Conservation (phyloP, 2,113 vertebrate species). For the Nycticebus coucang region DNA sequence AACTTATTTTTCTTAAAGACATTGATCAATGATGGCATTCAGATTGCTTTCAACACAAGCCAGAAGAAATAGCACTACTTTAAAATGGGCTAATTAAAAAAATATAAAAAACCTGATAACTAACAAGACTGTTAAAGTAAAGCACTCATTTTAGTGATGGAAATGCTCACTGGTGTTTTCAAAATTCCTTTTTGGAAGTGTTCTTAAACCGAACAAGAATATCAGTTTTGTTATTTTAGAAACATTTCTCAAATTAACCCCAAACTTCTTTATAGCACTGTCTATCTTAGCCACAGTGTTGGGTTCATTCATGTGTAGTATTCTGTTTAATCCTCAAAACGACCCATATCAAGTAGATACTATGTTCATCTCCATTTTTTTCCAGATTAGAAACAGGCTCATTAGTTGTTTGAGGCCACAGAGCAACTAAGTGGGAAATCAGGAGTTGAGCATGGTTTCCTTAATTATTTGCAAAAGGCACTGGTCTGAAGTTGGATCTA, state of each 20-base stretch:
- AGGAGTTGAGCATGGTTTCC: neutral
- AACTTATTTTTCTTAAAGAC: slow-evolving; percentile 37
- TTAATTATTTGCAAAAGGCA: slow-evolving; percentile 49
- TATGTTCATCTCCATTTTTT: neutral
- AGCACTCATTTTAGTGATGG: neutral
- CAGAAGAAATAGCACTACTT: neutral
- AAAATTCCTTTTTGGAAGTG: slow-evolving; percentile 31
- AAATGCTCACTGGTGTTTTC: slow-evolving; percentile 10
- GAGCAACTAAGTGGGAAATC: slow-evolving; percentile 1
- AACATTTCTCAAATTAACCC: slow-evolving; percentile 34
- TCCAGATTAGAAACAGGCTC: neutral
- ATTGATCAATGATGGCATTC: slow-evolving; percentile 1
- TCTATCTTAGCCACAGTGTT: neutral
- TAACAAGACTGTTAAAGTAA: neutral
- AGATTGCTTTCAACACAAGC: slow-evolving; percentile 29
- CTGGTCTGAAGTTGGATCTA: slow-evolving; percentile 28
- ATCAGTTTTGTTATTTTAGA: slow-evolving; percentile 28
- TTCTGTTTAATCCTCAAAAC: slow-evolving; percentile 34
- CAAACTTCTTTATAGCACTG: neutral
- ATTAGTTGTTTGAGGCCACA: neutral
- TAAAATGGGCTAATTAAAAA: slow-evolving; percentile 32
- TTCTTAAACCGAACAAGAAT: slow-evolving; percentile 33
- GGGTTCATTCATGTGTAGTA: neutral
- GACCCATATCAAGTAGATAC: neutral
- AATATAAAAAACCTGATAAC: slow-evolving; percentile 22